phyloP scores from a whole-genome alignment of 1,140 invertebrate species.

The Microplitis demolitor region DNA sequence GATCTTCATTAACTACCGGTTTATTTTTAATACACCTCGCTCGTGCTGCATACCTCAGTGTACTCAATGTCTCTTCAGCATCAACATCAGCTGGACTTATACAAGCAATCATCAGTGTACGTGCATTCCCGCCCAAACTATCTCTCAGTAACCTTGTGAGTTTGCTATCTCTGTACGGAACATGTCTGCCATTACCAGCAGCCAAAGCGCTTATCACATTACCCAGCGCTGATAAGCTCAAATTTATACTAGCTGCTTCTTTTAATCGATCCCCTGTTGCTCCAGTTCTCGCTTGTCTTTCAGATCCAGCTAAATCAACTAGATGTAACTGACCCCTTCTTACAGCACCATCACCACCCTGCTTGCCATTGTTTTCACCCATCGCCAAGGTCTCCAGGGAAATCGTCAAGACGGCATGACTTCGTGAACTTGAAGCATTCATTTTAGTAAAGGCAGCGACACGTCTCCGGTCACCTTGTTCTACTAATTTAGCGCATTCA shows the following conservation, averaged over 20 bases:
- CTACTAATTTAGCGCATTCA: conserved; percentile 78
- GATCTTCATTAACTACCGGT: conserved; percentile 90
- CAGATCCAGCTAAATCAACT: conserved; percentile 89
- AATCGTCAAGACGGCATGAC: conserved; percentile 92
- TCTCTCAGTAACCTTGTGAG: conserved; percentile 85
- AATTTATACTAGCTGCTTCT: conserved; percentile 94
- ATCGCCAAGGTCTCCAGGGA: conserved; percentile 74
- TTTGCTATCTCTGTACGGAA: conserved; percentile 95
- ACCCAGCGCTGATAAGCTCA: conserved; percentile 90
- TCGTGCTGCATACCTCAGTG: conserved; percentile 82
- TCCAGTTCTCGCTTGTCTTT: conserved; percentile 85
- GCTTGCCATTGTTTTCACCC: conserved; percentile 58
- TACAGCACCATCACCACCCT: conserved; percentile 57
- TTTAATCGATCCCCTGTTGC: conserved; percentile 85
- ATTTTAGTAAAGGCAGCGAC: conserved; percentile 80
- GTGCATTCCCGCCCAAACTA: conserved; percentile 93
- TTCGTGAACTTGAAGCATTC: conserved; percentile 86
- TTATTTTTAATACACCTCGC: conserved; percentile 95
- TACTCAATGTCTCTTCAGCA: conserved; percentile 89
- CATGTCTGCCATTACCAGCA: conserved; percentile 86
- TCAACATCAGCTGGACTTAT: conserved; percentile 88
- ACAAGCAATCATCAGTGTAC: conserved; percentile 94
- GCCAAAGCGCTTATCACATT: conserved; percentile 95
- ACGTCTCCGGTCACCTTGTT: conserved; percentile 75
- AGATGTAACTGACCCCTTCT: conserved; percentile 85